Base-by-base conservation (phyloP, 2,888 invertebrate species). In the Antitype chi region DNA sequence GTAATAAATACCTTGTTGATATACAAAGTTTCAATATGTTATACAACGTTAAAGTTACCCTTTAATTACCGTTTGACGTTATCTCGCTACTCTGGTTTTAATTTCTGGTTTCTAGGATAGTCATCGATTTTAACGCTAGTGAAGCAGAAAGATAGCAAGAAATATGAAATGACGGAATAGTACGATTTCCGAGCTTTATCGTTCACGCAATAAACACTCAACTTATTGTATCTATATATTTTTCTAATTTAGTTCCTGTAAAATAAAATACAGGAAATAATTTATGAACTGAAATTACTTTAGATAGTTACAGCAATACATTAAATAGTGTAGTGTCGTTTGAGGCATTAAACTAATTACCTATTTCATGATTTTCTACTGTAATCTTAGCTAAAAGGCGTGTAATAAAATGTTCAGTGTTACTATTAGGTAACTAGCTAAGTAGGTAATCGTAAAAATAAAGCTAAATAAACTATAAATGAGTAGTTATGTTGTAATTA, bases 21-120 rank as follows among this genome's bases (percentile, higher is more conserved):
- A 70, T 74, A 78, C 73, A 80, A 76, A 78, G 73, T 86, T 78
- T 53, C 68, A 73, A 82, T 73, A 23, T 23, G 49, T 80, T 78
- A 82, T 75, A 69, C 70, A 85, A 76, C 75, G 47, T 76, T 76
- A 23, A 52, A 69, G 74, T 38, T 62, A 74, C 49, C 82, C 74
- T 78, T 86, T 88, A 88, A 87, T 87, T 88, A 82, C 53, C 38
- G 55, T 72, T 82, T 76, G 80, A 82, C 84, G 79, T 82, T 85
- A 84, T 85, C 82, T 72, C 52, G 23, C 43, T 81, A 49, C 73
- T 69, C 76, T 74, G n/a, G 76, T 86, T 82, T 72, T 76, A 80
- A 86, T 78, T 81, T 69, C 66, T 73, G 62, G 69, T 67, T 80
- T 73, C n/a, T 53, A 49, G 55, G 69, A 64, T 79, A 84, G 79